These are phyloP conservation scores for Drosophila hamatofila DNA, from an alignment of 2,888 invertebrate species.

Conservation along the genomic window DNA sequence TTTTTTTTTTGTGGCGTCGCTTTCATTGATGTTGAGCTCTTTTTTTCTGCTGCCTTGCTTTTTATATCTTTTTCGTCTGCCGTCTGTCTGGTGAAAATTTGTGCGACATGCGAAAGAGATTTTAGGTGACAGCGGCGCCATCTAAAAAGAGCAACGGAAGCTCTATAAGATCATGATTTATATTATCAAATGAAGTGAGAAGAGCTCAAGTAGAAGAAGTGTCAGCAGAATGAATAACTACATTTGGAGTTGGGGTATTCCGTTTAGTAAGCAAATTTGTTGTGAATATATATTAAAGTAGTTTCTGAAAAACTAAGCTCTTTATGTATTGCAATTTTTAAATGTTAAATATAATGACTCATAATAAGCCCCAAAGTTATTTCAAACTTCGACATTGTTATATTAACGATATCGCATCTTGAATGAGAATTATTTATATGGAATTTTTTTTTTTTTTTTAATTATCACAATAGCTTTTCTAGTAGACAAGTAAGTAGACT, in stretches of 20 bases:
- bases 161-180: slow-evolving; percentile 47
- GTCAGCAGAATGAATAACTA: slow-evolving; percentile 1
- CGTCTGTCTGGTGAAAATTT: slow-evolving; percentile 70
- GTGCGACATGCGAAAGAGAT: slow-evolving; percentile 65
- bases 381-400: too few species aligned
- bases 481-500: too few species aligned
- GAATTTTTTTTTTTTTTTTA: too few species aligned
- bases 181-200: slow-evolving; percentile 23
- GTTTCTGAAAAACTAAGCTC: too few species aligned
- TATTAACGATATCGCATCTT: too few species aligned
- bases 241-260: background rate
- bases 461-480: too few species aligned
- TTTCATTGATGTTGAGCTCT: slow-evolving; percentile 70
- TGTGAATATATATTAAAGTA: background rate
- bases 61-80: slow-evolving; percentile 56
- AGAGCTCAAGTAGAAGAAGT: slow-evolving; percentile 4
- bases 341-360: background rate
- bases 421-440: too few species aligned
- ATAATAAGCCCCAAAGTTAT: background rate
- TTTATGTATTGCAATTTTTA: background rate
- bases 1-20: slow-evolving; percentile 51
- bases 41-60: slow-evolving; percentile 20
- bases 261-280: background rate
- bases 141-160: slow-evolving; percentile 39
- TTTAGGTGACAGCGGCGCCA: slow-evolving; percentile 69